Base-by-base conservation (phyloP, 2,888 invertebrate species). In the Notodonta ziczac region DNA sequence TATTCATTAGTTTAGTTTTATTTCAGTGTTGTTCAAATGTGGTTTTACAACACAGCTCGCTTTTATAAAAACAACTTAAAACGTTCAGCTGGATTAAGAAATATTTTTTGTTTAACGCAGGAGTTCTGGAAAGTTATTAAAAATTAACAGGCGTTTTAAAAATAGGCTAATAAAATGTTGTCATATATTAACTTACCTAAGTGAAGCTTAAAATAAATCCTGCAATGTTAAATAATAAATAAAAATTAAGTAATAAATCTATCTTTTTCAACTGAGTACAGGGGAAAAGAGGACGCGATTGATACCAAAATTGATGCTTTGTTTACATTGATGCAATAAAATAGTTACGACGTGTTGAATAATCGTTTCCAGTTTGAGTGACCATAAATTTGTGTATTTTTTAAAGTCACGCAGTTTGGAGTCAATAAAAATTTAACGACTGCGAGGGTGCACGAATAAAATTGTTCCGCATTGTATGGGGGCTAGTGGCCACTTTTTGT, bases 261-360 rank as follows among this genome's bases (percentile, higher is more conserved):
- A 46, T 16, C 14, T 48, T 48, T 7, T 46, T 24, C 8, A 51
- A 42, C 35, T 52, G 52, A 48, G 55, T 52, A 53, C 51, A 65
- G 59, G 68, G 53, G 68, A 66, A 73, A 71, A 74, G 72, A 66
- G 76, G 74, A 71, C 76, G 74, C 77, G 82, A 67, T 84, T 80
- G 81, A 79, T 80, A 82, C 80, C 82, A 77, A 86, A 89, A 88
- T 86, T 86, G 87, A 89, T 86, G 89, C 80, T 88, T 91, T 91
- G 90, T 91, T 91, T 91, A 91, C 88, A 90, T 88, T 88, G 81
- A 72, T 76, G 86, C 85, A 90, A 91, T 93, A 93, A 93, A 93
- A 91, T 89, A 85, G 90, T 92, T 89, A 93, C 92, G 91, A 93
- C 85, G 91, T 93, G 93, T 92, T 91, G 91, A 92, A 91, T 93